Base-by-base conservation (phyloP, 1,140 invertebrate species). In the Zaprionus capensis region DNA sequence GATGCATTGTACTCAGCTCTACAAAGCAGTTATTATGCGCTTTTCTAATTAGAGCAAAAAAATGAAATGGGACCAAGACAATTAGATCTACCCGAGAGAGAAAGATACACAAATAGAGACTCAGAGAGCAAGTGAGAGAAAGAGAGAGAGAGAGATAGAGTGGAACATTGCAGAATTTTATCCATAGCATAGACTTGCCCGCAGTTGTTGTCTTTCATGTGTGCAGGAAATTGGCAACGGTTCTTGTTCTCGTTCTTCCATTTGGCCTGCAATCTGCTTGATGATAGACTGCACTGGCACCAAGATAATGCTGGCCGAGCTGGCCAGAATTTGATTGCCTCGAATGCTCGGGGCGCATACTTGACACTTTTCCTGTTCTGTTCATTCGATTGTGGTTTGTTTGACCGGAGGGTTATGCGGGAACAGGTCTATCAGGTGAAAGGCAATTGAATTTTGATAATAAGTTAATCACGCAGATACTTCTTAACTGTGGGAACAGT, bases 11-110 rank as follows among this genome's bases (percentile, higher is more conserved):
- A 55, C 59, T 46, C 46, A n/a, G 57, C 53, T 66, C 31, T 38
- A 57, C 20, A 70, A 59, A 76, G 69, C 26, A 87, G 76, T 74
- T 82, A 86, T 87, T 87, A 80, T 87, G 81, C 72, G 67, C 71
- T 80, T 81, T 82, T 80, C 83, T 86, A 87, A 87, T 87, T 86
- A 87, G 67, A 87, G 56, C 70, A 70, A 53, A 41, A 69, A 76
- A 72, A 53, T n/a, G 9, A 61, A 46, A 59, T 4, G 20, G 34
- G 38, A 51, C 6, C 22, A 17, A 24, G 28, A 26, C 28, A 69
- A 59, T 68, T 58, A 51, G 53, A 55, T 65, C 51, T 26, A 55
- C 20, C 36, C 15, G 36, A 14, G 17, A 64, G 46, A 38, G 44
- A 34, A 34, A 34, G 31, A 34, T 7, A 31, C 28, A 7, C 7